Conservation (phyloP, 1,140 invertebrate genomes). For the Anastrepha obliqua region DNA sequence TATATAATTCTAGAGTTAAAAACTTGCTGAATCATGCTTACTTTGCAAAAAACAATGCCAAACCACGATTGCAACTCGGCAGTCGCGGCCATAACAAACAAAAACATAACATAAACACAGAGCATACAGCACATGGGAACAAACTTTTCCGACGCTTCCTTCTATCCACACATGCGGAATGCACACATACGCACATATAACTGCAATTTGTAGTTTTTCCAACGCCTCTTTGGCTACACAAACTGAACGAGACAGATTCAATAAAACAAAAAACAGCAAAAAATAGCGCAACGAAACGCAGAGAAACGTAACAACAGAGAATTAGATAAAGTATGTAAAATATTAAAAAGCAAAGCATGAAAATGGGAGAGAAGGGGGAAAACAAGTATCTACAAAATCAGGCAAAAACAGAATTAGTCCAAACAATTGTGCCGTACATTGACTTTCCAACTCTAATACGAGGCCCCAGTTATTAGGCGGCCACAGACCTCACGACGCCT, state of each 20-base stretch:
- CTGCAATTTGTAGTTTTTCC: slow-evolving; percentile 7
- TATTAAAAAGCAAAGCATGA: neutral
- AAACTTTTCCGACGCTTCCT: neutral
- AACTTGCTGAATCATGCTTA: slow-evolving; percentile 19
- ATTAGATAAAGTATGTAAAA: neutral
- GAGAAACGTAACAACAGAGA: neutral
- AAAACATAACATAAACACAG: neutral
- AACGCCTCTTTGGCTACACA: neutral
- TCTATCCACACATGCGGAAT: neutral
- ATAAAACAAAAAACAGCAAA: neutral
- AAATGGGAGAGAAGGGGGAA: neutral
- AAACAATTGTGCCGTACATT: slow-evolving; percentile 24
- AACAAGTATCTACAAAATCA: neutral
- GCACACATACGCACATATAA: neutral
- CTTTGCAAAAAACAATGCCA: slow-evolving; percentile 1
- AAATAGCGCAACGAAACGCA: neutral
- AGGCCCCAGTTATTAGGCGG: neutral
- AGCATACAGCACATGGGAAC: neutral
- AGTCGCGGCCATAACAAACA: slow-evolving; percentile 18
- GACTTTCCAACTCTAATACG: neutral
- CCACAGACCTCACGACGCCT: slow-evolving; percentile 32
- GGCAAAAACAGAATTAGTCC: slow-evolving; percentile 10
- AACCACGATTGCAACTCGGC: slow-evolving; percentile 21
- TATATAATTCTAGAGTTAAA: neutral
- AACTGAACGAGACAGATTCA: neutral